phyloP scores from a whole-genome alignment of 35 echinoderm and acorn worm species.

The Apostichopus californicus region DNA sequence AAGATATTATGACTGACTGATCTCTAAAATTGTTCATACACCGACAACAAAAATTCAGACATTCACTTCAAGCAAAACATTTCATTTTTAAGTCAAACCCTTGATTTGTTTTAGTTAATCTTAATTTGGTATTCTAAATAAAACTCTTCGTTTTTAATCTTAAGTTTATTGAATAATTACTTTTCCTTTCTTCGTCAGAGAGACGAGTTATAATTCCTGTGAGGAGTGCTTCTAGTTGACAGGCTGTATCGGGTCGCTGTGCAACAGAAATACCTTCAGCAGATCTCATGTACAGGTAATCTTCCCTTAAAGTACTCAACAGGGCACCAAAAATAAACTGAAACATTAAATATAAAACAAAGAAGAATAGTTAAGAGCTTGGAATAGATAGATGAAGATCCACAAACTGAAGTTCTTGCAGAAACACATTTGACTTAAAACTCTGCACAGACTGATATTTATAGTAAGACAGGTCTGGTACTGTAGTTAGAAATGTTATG shows the following conservation, averaged over 20 bases:
- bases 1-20: too few relatives aligned
- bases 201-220: constrained; percentile 29
- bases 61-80: too few relatives aligned
- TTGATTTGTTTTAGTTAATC: not conserved
- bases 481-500: too few relatives aligned
- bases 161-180: constrained; percentile 28
- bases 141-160: not conserved
- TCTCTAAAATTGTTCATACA: too few relatives aligned
- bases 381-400: too few relatives aligned
- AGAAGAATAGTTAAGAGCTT: too few relatives aligned
- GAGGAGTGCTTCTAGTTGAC: constrained; percentile 39
- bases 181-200: constrained; percentile 1
- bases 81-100: not conserved
- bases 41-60: too few relatives aligned
- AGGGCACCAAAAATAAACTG: constrained; percentile 70
- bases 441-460: too few relatives aligned
- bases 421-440: too few relatives aligned
- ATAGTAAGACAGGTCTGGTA: too few relatives aligned
- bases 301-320: constrained; percentile 55
- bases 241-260: constrained; percentile 37
- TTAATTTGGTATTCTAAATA: not conserved
- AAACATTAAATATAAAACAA: not conserved
- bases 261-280: constrained; percentile 4
- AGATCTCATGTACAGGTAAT: constrained; percentile 55
- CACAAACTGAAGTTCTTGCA: too few relatives aligned